Evolutionary conservation across 2,797 vertebrate genomes (phyloP).

Genomic region (Tokudaia muenninki): DNA sequence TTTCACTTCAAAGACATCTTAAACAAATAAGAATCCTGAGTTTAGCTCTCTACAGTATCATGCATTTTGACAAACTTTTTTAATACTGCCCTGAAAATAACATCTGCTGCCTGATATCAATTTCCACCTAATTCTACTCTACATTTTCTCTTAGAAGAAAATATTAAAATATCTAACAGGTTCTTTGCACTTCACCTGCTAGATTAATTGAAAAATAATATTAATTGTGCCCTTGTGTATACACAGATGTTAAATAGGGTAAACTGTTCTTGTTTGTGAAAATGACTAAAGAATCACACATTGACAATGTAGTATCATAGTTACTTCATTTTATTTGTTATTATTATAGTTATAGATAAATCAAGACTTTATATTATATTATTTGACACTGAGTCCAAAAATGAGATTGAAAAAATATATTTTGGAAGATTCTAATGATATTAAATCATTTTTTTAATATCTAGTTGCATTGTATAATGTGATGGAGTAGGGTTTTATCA

Average conservation of each 20-base stretch:
- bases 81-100: slow-evolving; percentile 82
- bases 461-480: background rate
- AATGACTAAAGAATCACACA: background rate
- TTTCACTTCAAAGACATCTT: slow-evolving; percentile 87
- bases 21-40: slow-evolving; percentile 79
- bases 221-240: background rate
- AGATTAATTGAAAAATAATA: slow-evolving; percentile 40
- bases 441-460: slow-evolving; percentile 1
- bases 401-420: background rate
- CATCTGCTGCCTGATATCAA: slow-evolving; percentile 65
- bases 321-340: slow-evolving; percentile 6
- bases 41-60: slow-evolving; percentile 82
- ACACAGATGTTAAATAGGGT: background rate
- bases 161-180: slow-evolving; percentile 13
- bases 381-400: background rate
- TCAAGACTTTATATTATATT: background rate
- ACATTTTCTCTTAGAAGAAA: slow-evolving; percentile 11
- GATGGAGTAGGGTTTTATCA: background rate
- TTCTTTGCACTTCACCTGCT: background rate
- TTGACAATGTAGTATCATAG: background rate
- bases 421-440: background rate
- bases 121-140: slow-evolving; percentile 72
- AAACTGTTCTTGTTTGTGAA: background rate
- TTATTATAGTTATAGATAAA: background rate
- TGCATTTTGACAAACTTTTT: slow-evolving; percentile 81